phyloP scores from a whole-genome alignment of 2,797 vertebrate genomes.

The Muscicapa striata region DNA sequence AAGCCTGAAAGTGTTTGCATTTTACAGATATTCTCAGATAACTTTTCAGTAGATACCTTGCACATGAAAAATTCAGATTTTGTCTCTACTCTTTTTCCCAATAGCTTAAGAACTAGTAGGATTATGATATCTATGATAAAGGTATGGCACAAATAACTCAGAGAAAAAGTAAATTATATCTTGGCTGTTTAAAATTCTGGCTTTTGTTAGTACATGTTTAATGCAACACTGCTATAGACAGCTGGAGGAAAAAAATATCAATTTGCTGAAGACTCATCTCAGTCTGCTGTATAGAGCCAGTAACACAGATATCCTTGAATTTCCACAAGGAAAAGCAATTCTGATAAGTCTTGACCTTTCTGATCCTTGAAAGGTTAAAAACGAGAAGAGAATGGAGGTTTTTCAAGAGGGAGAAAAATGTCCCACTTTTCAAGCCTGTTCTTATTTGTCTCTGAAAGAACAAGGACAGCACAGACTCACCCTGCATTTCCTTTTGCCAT shows the following conservation, averaged over 20 bases:
- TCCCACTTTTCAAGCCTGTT: background rate
- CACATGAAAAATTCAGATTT: background rate
- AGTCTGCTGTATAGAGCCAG: background rate
- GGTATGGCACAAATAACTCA: background rate
- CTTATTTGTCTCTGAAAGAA: background rate
- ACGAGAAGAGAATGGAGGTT: background rate
- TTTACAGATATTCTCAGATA: background rate
- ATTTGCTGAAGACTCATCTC: background rate
- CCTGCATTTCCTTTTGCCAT: background rate
- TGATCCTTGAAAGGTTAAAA: slow-evolving; percentile 8
- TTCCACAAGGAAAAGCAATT: background rate
- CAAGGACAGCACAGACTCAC: background rate
- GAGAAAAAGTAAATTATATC: background rate
- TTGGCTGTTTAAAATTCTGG: background rate
- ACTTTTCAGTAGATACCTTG: background rate
- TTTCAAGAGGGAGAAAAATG: background rate
- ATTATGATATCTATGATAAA: background rate
- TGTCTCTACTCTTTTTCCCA: background rate
- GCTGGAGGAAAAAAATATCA: background rate
- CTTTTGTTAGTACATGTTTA: background rate
- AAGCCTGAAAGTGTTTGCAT: background rate
- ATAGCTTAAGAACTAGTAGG: background rate
- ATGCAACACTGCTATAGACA: background rate
- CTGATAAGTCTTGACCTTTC: background rate
- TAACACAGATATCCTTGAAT: background rate